Evolutionary conservation across 2,888 invertebrate genomes (phyloP).

Genomic region (Apomyelois bistriatella): DNA sequence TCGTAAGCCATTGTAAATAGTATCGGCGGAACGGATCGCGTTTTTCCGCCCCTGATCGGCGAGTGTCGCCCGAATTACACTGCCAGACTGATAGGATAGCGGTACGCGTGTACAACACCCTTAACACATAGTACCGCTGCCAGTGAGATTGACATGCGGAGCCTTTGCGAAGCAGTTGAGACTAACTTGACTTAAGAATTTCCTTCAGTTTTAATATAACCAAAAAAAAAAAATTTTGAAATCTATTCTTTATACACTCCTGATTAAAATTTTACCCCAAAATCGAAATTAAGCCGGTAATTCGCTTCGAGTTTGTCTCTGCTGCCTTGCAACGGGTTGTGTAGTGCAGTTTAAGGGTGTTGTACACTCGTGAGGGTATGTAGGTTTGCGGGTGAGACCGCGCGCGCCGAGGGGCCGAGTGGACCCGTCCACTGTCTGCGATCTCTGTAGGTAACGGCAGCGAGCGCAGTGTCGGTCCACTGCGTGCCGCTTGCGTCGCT

Average conservation of each 20-base stretch:
- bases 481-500: conserved; percentile 33
- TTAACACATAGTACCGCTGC: not conserved
- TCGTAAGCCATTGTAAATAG: conserved; percentile 71
- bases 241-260: not conserved
- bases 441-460: conserved; percentile 69
- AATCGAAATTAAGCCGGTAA: not conserved
- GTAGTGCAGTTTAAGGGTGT: conserved; percentile 8
- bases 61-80: conserved; percentile 43
- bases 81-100: conserved; percentile 15
- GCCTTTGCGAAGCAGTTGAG: not conserved
- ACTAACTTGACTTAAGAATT: not conserved
- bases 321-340: not conserved
- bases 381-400: conserved; percentile 35
- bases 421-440: conserved; percentile 67
- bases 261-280: not conserved
- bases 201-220: not conserved
- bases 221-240: not conserved
- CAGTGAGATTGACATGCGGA: not conserved
- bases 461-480: conserved; percentile 52
- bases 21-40: conserved; percentile 60
- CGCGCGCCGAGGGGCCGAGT: conserved; percentile 56
- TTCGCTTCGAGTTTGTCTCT: not conserved
- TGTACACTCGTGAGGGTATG: conserved; percentile 12
- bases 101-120: conserved; percentile 11
- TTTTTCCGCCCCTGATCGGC: conserved; percentile 57